Conservation (phyloP, 2,113 vertebrate genomes). For the Apodemus speciosus region DNA sequence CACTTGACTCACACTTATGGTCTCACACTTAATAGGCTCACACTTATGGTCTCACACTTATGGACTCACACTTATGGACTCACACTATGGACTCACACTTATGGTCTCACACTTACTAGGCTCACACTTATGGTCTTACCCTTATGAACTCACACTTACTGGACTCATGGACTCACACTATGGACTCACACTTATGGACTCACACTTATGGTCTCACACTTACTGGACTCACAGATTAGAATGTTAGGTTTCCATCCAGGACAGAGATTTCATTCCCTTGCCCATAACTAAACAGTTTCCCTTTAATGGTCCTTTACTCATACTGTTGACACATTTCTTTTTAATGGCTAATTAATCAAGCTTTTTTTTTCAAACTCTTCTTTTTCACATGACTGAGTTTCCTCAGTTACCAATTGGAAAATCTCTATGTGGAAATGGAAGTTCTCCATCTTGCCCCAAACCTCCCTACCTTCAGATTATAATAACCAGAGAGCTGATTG, state of each 20-base stretch:
- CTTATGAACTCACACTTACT: too few species aligned
- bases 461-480: neutral
- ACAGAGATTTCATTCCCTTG: neutral
- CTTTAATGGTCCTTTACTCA: neutral
- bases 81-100: too few species aligned
- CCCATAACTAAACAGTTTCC: neutral
- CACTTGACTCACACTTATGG: too few species aligned
- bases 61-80: too few species aligned
- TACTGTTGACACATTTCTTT: neutral
- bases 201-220: too few species aligned
- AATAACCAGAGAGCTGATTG: neutral
- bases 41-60: neutral
- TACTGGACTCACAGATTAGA: neutral
- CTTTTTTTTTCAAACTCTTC: neutral
- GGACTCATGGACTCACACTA: too few species aligned
- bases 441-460: neutral
- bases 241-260: neutral
- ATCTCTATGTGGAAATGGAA: neutral
- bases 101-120: neutral
- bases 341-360: conserved; percentile 34
- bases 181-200: too few species aligned
- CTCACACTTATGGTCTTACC: too few species aligned
- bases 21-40: neutral
- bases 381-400: conserved; percentile 24
- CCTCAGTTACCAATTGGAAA: conserved; percentile 34